Conservation (phyloP, 1,140 invertebrate genomes). For the Lepidotrigona ventralis region DNA sequence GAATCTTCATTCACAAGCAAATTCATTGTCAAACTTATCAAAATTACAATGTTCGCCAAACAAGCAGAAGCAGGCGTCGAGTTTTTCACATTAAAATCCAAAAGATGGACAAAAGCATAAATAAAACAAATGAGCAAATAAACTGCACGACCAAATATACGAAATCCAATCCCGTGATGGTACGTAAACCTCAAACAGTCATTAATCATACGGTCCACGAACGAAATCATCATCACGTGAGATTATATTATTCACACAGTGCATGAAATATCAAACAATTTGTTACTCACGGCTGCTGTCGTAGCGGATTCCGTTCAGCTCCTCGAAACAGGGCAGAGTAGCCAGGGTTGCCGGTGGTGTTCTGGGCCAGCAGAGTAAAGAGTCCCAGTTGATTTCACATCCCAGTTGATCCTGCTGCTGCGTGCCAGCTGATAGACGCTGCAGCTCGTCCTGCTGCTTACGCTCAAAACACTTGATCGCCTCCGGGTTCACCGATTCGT, state of each 20-base stretch:
- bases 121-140: too few relatives aligned
- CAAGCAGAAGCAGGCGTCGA: too few relatives aligned
- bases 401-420: conserved; percentile 34
- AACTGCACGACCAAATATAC: too few relatives aligned
- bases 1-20: too few relatives aligned
- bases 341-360: conserved; percentile 84
- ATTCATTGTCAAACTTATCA: too few relatives aligned
- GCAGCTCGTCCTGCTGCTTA: conserved; percentile 38
- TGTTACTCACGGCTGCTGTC: conserved; percentile 84
- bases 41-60: too few relatives aligned
- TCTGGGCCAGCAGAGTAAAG: conserved; percentile 89
- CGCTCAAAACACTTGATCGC: conserved; percentile 60
- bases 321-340: conserved; percentile 86
- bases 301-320: conserved; percentile 88
- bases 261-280: not conserved
- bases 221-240: too few relatives aligned
- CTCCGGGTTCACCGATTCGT: conserved; percentile 59
- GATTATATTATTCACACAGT: not conserved
- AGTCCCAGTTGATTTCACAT: conserved; percentile 82
- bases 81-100: too few relatives aligned
- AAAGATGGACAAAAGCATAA: too few relatives aligned
- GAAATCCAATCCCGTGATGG: too few relatives aligned
- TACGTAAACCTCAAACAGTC: not conserved
- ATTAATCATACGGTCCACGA: not conserved
- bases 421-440: not conserved